Base-by-base conservation (phyloP, 2,888 invertebrate species). In the Magallana nippona region DNA sequence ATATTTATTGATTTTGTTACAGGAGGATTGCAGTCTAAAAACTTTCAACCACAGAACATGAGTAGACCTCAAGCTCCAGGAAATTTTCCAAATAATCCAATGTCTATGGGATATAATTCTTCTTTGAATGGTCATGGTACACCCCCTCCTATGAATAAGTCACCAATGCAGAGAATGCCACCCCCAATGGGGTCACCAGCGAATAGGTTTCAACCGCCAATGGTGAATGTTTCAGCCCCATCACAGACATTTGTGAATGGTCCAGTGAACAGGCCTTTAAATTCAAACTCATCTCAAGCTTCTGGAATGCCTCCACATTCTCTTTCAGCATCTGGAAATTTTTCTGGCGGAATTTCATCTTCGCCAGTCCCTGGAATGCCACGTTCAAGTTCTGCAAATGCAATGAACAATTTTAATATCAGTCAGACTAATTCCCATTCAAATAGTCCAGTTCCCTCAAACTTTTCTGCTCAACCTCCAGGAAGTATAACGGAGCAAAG, bases 111-210 rank as follows among this genome's bases (percentile, higher is more conserved):
- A 55, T 55, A 63, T 11, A 82, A 82, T 71, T 27, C 60, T 19
- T 44, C 82, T 15, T 62, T 82, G 55, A 82, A 82, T 71, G 82
- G 82, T 27, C 82, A 82, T 56, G 82, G 82, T 15, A 82, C 82
- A n/a, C 82, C 82, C 13, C 82, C 82, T 71, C 71, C 81, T 44
- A 19, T 63, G 15, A 82, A 55, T 71, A 71, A 19, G 22, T 62
- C 78, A 55, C 80, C 80, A 19, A 32, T 22, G 56, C 80, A 55
- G 57, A 57, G 80, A n/a, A 56, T 32, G 56, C 80, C 44, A 17
- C 80, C 80, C 17, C 58, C 55, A 57, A 15, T 55, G 32, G 58
- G 58, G 15, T 55, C 58, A 27, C 80, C 80, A 27, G 15, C 17
- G 10, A 80, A 57, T 2, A 57, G 80, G 57, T 57, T 71, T 27